Base-by-base conservation (phyloP, 2,113 vertebrate genomes). In the Oophaga pumilio region DNA sequence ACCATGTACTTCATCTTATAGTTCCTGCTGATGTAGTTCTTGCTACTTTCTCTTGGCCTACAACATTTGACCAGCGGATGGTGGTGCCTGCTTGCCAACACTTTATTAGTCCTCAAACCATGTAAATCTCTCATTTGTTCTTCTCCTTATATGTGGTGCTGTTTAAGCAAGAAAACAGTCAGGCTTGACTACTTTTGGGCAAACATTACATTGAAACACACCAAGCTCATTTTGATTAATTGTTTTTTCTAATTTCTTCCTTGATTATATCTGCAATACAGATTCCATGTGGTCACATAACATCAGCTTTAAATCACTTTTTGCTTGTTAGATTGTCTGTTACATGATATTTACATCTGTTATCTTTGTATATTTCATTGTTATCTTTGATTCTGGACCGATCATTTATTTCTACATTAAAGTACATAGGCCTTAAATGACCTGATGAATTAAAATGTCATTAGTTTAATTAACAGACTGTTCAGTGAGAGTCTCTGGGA, bases 401-500 rank as follows among this genome's bases (percentile, higher is more conserved):
- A 24, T 59, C 11, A 20, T 56, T 4, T 80, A n/a, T 80, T 53
- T 43, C 14, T 80, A 43, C 8, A 28, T 13, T 24, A 59, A 20
- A 57, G 52, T 69, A 80, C 56, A 49, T 28, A 68, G 56, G 50
- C 53, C 60, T 68, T 26, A 66, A 49, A 69, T 69, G 76, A 86
- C 64, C 76, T 56, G 85, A 68, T 82, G 43, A 87, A 87, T 87
- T 82, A 87, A 71, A 87, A 76, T 87, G 86, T 82, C 69, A 87
- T 87, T 87, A 87, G 86, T 87, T 78, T 74, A 82, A 87, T 87
- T 87, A 87, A 74, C 78, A 82, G 79, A 76, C 52, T 73, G 22
- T 64, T 52, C 79, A 22, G 53, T 8, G 56, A 87, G 56, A 26
- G 71, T 76, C 56, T 87, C 79, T 76, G 33, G 53, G 57, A 82